Conservation (phyloP, 2,797 vertebrate species). For the Paedocypris micromegethes region DNA sequence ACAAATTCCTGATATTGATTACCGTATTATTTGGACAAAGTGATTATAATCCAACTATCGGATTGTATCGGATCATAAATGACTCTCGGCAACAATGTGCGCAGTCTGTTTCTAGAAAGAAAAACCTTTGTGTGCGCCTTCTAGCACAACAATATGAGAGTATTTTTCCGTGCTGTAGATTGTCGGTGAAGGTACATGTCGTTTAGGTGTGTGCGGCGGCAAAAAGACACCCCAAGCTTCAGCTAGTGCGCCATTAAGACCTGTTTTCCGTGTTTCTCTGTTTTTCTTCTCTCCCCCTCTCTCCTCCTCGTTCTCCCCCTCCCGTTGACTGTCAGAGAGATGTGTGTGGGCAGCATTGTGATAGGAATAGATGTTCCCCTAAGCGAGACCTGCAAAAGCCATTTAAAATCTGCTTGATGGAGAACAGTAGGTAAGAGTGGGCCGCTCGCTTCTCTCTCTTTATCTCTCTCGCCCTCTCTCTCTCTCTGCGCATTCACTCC, state of each 20-base stretch:
- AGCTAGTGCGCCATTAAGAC: slow-evolving; percentile 41
- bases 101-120: too few relatives aligned
- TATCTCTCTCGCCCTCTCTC: slow-evolving; percentile 56
- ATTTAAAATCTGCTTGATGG: slow-evolving; percentile 75
- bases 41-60: not conserved
- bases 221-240: slow-evolving; percentile 20
- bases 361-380: slow-evolving; percentile 78
- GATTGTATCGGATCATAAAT: too few relatives aligned
- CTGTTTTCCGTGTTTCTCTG: slow-evolving; percentile 19
- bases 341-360: slow-evolving; percentile 76
- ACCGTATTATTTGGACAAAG: slow-evolving; percentile 21
- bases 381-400: slow-evolving; percentile 74
- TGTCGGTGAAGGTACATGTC: too few relatives aligned
- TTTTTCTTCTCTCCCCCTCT: slow-evolving; percentile 27
- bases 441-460: slow-evolving; percentile 60
- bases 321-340: slow-evolving; percentile 64
- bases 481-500: slow-evolving; percentile 41
- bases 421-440: slow-evolving; percentile 75
- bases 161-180: too few relatives aligned
- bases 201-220: too few relatives aligned
- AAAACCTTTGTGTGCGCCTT: too few relatives aligned
- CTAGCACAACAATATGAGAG: too few relatives aligned
- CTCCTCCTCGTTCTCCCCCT: slow-evolving; percentile 42
- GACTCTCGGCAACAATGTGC: too few relatives aligned
- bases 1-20: not conserved